Evolutionary conservation across 2,888 invertebrate genomes (phyloP).

Genomic region (Diaperis boleti): DNA sequence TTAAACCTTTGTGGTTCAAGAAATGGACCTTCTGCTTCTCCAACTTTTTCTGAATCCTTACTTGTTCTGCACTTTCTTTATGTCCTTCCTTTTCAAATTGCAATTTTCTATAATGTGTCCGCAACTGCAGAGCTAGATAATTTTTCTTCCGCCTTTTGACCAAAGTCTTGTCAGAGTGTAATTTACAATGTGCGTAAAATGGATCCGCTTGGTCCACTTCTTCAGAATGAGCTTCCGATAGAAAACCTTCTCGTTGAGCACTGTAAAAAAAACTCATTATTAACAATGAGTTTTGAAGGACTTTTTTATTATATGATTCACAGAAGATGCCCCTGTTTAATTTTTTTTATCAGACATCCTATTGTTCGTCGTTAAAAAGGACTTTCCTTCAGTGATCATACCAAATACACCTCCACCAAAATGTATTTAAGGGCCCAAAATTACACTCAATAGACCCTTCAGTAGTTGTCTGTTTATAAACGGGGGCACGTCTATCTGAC

Average conservation of each 20-base stretch:
- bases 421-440: too few relatives aligned
- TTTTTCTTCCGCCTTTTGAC: slow-evolving; percentile 85
- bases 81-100: slow-evolving; percentile 74
- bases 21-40: slow-evolving; percentile 89
- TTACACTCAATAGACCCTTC: too few relatives aligned
- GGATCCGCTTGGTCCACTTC: slow-evolving; percentile 95
- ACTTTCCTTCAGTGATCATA: too few relatives aligned
- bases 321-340: too few relatives aligned
- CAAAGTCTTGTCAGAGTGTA: slow-evolving; percentile 93
- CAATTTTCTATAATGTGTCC: slow-evolving; percentile 77
- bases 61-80: slow-evolving; percentile 75
- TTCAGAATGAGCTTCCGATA: slow-evolving; percentile 93
- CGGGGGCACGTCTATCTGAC: too few relatives aligned
- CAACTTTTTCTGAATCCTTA: slow-evolving; percentile 84
- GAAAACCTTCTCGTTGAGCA: slow-evolving; percentile 91
- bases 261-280: too few relatives aligned
- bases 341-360: too few relatives aligned
- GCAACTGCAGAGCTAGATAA: slow-evolving; percentile 87
- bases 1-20: slow-evolving; percentile 77
- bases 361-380: too few relatives aligned
- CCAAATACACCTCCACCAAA: too few relatives aligned
- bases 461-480: too few relatives aligned
- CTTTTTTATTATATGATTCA: too few relatives aligned
- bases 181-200: slow-evolving; percentile 95
- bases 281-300: too few relatives aligned